These are phyloP conservation scores for Theocolax elegans DNA, from an alignment of 1,140 invertebrate genomes.

Conservation along the genomic window DNA sequence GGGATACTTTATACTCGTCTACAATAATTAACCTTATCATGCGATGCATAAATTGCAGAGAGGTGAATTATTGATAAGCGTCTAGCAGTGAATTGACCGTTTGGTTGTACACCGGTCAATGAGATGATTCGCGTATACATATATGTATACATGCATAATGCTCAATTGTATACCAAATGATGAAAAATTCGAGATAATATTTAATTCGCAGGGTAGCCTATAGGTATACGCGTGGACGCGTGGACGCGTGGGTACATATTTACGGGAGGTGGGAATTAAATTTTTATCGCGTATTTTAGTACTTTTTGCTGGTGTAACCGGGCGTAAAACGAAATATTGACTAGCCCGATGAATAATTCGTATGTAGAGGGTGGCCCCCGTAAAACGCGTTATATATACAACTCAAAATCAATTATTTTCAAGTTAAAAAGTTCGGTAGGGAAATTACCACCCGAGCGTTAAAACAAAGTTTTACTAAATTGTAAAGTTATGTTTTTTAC, in stretches of 20 bases:
- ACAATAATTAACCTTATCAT: conserved; percentile 21
- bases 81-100: background rate
- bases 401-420: conserved; percentile 36
- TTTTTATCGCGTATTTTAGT: conserved; percentile 32
- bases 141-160: background rate
- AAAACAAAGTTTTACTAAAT: conserved; percentile 7
- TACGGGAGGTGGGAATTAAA: conserved; percentile 24
- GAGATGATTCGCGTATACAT: background rate
- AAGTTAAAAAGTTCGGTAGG: background rate
- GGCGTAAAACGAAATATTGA: conserved; percentile 30
- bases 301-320: conserved; percentile 21
- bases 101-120: conserved; percentile 2
- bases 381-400: conserved; percentile 22
- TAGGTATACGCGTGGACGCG: background rate
- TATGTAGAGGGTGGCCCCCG: background rate
- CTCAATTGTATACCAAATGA: background rate
- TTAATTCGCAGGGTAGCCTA: conserved; percentile 9
- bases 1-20: no score
- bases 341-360: conserved; percentile 30
- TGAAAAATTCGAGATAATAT: conserved; percentile 27
- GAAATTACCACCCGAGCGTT: background rate
- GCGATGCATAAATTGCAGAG: conserved; percentile 16
- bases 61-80: conserved; percentile 30
- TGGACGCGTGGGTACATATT: background rate
- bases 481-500: no score